A percentile compares a stretch with the other conserved stretches of the same genome.
Evolutionary conservation across 1,140 invertebrate genomes (phyloP).

Genomic region (Drosophila ohnishii): DNA sequence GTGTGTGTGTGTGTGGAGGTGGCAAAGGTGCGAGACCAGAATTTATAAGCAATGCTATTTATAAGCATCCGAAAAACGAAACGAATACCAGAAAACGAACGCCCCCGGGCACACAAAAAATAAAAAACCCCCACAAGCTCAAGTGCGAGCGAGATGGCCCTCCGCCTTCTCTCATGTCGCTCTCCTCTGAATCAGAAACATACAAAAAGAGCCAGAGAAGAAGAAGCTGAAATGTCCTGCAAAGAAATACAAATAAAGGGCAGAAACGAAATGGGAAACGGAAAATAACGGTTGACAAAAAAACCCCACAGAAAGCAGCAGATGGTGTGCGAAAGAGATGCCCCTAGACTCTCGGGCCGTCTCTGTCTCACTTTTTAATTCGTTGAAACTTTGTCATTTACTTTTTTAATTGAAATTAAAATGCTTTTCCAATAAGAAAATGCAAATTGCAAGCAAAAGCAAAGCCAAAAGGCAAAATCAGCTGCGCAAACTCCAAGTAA

Average conservation of each 20-base stretch:
- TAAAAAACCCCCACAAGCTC: slow-evolving; percentile 15
- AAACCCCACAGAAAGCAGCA: slow-evolving; percentile 52
- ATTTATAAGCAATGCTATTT: slow-evolving; percentile 57
- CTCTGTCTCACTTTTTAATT: slow-evolving; percentile 45
- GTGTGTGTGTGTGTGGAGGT: slow-evolving; percentile 40
- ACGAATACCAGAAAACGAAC: slow-evolving; percentile 45
- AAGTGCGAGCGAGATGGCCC: slow-evolving; percentile 16
- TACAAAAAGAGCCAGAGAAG: slow-evolving; percentile 25
- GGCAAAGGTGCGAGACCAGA: slow-evolving; percentile 57
- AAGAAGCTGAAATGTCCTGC: slow-evolving; percentile 54
- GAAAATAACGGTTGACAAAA: slow-evolving; percentile 74
- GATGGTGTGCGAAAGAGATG: slow-evolving; percentile 13
- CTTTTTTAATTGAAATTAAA: slow-evolving; percentile 82
- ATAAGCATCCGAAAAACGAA: slow-evolving; percentile 52
- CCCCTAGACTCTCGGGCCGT: not conserved
- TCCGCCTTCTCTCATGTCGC: slow-evolving; percentile 22
- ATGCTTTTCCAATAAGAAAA: slow-evolving; percentile 78
- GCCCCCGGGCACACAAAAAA: slow-evolving; percentile 51
- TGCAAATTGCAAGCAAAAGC: slow-evolving; percentile 28
- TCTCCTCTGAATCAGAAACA: slow-evolving; percentile 68
- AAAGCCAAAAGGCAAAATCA: slow-evolving; percentile 51
- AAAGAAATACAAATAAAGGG: slow-evolving; percentile 76
- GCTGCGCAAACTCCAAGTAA: slow-evolving; percentile 70
- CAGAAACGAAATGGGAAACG: slow-evolving; percentile 76
- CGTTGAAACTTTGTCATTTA: slow-evolving; percentile 79